Evolutionary conservation across 2,888 invertebrate species (phyloP), one percentile per base, ranked within the genome.

Genomic region (Drosophila subquinaria): DNA sequence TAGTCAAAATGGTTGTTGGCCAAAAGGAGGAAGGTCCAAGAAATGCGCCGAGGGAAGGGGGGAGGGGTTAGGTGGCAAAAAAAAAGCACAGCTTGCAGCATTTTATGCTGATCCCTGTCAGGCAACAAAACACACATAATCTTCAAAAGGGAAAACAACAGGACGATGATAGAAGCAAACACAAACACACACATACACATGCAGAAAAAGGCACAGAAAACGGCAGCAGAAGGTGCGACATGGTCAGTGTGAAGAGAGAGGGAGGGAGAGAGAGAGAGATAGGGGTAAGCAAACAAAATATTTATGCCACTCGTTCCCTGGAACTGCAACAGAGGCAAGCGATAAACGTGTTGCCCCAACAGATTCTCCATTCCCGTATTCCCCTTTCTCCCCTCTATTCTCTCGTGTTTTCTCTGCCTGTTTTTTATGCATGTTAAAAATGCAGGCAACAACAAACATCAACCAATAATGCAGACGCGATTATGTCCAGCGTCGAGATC

Each of bases 81-180:
- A 87, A 88, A 87, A 81, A 90, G 90, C 91, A 91, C 92, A 91
- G 91, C 91, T 90, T 90, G 91, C 92, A 92, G 90, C 92, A 91
- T 92, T 91, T 91, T 91, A 92, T 91, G 91, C 91, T 91, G 91
- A 91, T 91, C 91, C 91, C 91, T 91, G 92, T 91, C 91, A 91
- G 92, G 91, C 85, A 89, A 90, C 91, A 92, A 92, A 92, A 91
- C 91, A 91, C 91, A 92, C 92, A 92, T 92, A 92, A 92, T 92
- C 92, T 92, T 90, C 90, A 91, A 92, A 92, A 92, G 88, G n/a
- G 88, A 90, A 90, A 91, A 91, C 90, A 92, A 90, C 89, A 76
- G 82, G 75, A 75, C 70, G 76, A 70, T 76, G 76, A 76, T 79
- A 76, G 76, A 70, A 75, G 76, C 79, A 15, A 40, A 68, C 52